Evolutionary conservation across 2,888 invertebrate genomes (phyloP).

Genomic region (Meteorus cinctellus): DNA sequence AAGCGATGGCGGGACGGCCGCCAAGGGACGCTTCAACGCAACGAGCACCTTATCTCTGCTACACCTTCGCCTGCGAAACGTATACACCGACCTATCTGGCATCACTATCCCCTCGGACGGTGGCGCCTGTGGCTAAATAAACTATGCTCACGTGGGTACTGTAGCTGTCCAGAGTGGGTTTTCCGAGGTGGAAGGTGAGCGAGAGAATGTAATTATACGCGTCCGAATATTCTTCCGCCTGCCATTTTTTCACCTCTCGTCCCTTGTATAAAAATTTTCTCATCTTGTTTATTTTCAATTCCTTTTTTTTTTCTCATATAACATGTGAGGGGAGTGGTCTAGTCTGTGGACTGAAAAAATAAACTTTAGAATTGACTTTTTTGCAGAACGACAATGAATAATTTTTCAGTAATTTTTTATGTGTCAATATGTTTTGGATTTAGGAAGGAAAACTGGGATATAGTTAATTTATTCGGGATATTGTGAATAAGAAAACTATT

Average conservation of each 20-base stretch:
- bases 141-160: constrained; percentile 49
- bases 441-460: no score
- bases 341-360: no score
- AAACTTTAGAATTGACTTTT: no score
- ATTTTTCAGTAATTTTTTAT: no score
- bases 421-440: no score
- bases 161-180: constrained; percentile 39
- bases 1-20: constrained; percentile 61
- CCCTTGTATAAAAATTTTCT: constrained; percentile 30
- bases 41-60: constrained; percentile 71
- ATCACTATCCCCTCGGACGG: constrained; percentile 52
- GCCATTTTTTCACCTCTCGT: constrained; percentile 34
- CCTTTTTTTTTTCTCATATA: constrained; percentile 1
- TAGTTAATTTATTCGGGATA: no score
- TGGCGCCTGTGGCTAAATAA: constrained; percentile 54
- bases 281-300: constrained; percentile 10
- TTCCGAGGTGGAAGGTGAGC: constrained; percentile 36
- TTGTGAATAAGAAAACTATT: no score
- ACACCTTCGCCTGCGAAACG: constrained; percentile 63
- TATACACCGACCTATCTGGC: constrained; percentile 61
- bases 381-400: no score
- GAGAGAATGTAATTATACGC: constrained; percentile 56
- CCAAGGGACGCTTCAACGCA: constrained; percentile 70
- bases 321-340: no score
- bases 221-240: constrained; percentile 41